Base-by-base conservation (phyloP, 2,888 invertebrate genomes). In the Asteroscopus sphinx region DNA sequence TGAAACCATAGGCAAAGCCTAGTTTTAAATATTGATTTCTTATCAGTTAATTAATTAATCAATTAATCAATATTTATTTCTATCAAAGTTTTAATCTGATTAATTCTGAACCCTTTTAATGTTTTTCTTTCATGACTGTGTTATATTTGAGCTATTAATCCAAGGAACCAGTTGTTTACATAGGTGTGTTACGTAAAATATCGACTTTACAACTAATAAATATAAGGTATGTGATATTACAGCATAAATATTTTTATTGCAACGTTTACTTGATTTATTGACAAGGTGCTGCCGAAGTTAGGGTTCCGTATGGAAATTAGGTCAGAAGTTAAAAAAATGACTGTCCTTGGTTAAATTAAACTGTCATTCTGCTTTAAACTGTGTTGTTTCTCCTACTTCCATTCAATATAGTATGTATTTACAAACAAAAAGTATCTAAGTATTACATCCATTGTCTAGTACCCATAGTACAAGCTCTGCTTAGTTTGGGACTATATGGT, bases 241-340 rank as follows among this genome's bases (percentile, higher is more conserved):
- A 35, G 52, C 51, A 36, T 73, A 79, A 79, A 82, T 80, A 79
- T 85, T 85, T 78, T 85, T 75, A 79, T 80, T 73, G 68, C 75
- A 54, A 59, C 75, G 66, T 78, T 76, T 74, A 68, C 66, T 60
- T 83, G 82, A 86, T 86, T 86, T 86, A 86, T 81, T 61, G 65
- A 71, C 69, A 76, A 84, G 79, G 81, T 83, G 78, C 59, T 63
- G 79, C 49, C 56, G 48, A 54, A 42, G 60, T 77, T 79, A 71
- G 83, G 53, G 83, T 71, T 79, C 82, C 67, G 62, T 62, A 11
- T n/a, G 1, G 3, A 42, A 66, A 53, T 44, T 45, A 59, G 56
- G 48, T 57, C 32, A 32, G n/a, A n/a, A n/a, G n/a, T n/a, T n/a
- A n/a, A n/a, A n/a, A n/a, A n/a, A n/a, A n/a, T n/a, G n/a, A n/a